Evolutionary conservation across 1,140 invertebrate genomes (phyloP).

Genomic region (Steinernema feltiae): DNA sequence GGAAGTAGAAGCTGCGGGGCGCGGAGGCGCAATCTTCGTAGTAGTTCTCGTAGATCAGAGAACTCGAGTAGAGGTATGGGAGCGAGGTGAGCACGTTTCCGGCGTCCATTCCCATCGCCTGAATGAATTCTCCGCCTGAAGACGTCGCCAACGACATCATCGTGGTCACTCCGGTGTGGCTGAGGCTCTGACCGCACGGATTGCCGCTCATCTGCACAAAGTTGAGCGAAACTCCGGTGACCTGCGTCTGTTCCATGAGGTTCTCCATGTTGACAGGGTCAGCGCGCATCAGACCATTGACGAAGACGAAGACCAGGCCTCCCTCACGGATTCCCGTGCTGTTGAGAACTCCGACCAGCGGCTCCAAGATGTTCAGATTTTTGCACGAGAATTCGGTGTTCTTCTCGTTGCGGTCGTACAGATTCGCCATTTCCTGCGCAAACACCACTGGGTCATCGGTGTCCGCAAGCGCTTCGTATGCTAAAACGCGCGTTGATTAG

Average conservation of each 20-base stretch:
- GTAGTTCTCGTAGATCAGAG: constrained; percentile 28
- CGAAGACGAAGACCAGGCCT: constrained; percentile 28
- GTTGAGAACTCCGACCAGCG: constrained; percentile 16
- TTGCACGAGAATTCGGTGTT: constrained; percentile 25
- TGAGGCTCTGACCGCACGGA: constrained; percentile 27
- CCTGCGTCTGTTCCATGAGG: constrained; percentile 17
- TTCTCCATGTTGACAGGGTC: constrained; percentile 22
- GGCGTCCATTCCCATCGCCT: constrained; percentile 24
- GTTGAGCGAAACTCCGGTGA: constrained; percentile 26
- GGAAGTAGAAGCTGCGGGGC: constrained; percentile 24
- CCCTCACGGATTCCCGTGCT: constrained; percentile 4
- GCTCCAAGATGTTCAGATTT: constrained; percentile 21
- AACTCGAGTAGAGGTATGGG: constrained; percentile 19
- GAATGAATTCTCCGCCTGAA: constrained; percentile 24
- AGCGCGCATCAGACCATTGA: constrained; percentile 20
- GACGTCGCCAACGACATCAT: constrained; percentile 14
- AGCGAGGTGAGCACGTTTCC: constrained; percentile 22
- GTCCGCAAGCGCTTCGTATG: constrained; percentile 12
- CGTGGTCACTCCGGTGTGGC: neutral
- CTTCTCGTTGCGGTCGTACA: constrained; percentile 19
- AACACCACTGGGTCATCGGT: constrained; percentile 18
- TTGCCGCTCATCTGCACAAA: constrained; percentile 26
- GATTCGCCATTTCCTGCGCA: constrained; percentile 5
- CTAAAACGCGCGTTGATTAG: too few relatives aligned
- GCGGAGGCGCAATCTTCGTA: constrained; percentile 22